Conservation (phyloP, 2,113 vertebrate species). For the Mastomys natalensis region DNA sequence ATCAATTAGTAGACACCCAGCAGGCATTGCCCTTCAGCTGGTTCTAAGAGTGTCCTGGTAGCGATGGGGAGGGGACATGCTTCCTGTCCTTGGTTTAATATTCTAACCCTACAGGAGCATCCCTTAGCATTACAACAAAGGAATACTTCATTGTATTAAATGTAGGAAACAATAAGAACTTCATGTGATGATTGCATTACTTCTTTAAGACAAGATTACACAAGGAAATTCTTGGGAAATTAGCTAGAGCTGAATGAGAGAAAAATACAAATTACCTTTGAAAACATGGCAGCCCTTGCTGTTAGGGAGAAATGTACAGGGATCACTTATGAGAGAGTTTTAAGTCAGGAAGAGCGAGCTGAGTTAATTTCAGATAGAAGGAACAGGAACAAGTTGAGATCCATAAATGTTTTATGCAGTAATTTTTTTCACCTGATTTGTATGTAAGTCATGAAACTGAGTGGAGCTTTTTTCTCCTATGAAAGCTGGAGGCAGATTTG, state of each 20-base stretch:
- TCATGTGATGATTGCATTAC: background rate
- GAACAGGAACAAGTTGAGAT: slow-evolving; percentile 58
- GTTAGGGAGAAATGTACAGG: slow-evolving; percentile 7
- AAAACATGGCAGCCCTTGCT: background rate
- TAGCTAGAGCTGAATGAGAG: background rate
- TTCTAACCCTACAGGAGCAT: background rate
- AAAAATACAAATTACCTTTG: slow-evolving; percentile 17
- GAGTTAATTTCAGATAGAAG: slow-evolving; percentile 61
- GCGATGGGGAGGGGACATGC: background rate
- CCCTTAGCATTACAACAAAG: background rate
- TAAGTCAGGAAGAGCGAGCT: slow-evolving; percentile 46
- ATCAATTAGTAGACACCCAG: background rate
- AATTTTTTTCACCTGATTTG: slow-evolving; percentile 70
- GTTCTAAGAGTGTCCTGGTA: background rate
- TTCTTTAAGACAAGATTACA: slow-evolving; percentile 16
- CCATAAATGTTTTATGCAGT: slow-evolving; percentile 69
- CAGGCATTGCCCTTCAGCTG: background rate
- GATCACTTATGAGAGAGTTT: slow-evolving; percentile 45
- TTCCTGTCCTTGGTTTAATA: background rate
- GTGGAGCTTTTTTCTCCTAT: background rate
- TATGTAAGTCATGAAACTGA: slow-evolving; percentile 52
- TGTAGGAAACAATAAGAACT: slow-evolving; percentile 20
- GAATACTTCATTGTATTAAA: background rate
- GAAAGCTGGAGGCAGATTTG: slow-evolving; percentile 64
- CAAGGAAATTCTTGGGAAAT: slow-evolving; percentile 55